phyloP scores from a whole-genome alignment of 1,140 invertebrate genomes.

The Heliothis subflexa region DNA sequence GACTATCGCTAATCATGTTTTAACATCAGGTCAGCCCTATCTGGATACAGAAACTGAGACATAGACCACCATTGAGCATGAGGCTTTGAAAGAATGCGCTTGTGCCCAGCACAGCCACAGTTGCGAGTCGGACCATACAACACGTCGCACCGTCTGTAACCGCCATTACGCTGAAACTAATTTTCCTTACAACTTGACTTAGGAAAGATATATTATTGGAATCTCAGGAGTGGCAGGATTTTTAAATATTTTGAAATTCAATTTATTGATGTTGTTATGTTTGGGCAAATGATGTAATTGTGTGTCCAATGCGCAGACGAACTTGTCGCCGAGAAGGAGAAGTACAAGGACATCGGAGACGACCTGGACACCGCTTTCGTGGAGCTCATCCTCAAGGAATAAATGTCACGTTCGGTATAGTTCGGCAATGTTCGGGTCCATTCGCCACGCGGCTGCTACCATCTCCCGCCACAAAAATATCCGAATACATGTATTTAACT shows the following conservation, averaged over 20 bases:
- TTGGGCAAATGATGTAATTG: constrained; percentile 34
- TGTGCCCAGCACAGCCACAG: constrained; percentile 1
- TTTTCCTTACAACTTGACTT: constrained; percentile 67
- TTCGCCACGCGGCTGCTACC: constrained; percentile 48
- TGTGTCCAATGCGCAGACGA: constrained; percentile 93
- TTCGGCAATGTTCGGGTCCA: constrained; percentile 38
- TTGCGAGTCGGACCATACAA: constrained; percentile 9
- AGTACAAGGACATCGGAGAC: constrained; percentile 99
- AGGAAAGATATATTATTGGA: constrained; percentile 45
- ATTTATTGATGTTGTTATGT: constrained; percentile 3
- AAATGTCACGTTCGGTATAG: constrained; percentile 51
- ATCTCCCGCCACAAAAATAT: constrained; percentile 70
- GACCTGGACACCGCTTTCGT: constrained; percentile 99
- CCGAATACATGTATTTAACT: constrained; percentile 75
- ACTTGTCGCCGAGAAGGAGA: constrained; percentile 99
- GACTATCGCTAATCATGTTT: background rate
- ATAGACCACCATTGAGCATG: constrained; percentile 14
- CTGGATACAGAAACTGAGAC: background rate
- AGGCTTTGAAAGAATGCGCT: constrained; percentile 8
- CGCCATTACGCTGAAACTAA: constrained; percentile 64
- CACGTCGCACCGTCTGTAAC: constrained; percentile 46
- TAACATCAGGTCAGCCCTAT: background rate
- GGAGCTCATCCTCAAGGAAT: constrained; percentile 94
- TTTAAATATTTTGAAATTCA: background rate
- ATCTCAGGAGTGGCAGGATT: constrained; percentile 20